Percentiles rank a stretch among this genome's conserved stretches.
Evolutionary conservation across 1,140 invertebrate genomes (phyloP).

Genomic region (Pachyrhynchus sulphureomaculatus): DNA sequence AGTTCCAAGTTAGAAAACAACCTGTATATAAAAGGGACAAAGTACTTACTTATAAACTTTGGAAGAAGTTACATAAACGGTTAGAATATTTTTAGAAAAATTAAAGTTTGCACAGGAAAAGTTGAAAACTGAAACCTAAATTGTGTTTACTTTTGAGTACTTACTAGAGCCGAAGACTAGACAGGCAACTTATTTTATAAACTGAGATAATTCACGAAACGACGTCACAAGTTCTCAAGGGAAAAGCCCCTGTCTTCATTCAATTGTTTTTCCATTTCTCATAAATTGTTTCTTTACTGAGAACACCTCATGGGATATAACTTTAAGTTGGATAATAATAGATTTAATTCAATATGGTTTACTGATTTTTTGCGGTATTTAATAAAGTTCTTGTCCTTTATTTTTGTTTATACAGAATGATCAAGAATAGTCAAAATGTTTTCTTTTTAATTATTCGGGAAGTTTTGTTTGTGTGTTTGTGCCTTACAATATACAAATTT

Average conservation of each 20-base stretch:
- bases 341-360: constrained; percentile 36
- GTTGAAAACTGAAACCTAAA: constrained; percentile 13
- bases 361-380: constrained; percentile 9
- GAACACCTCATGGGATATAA: constrained; percentile 33
- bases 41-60: too few relatives aligned
- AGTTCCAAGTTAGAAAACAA: too few relatives aligned
- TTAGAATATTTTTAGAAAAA: too few relatives aligned
- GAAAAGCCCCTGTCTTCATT: constrained; percentile 38
- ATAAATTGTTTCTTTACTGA: constrained; percentile 44
- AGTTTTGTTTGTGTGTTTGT: too few relatives aligned
- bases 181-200: constrained; percentile 9
- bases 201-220: constrained; percentile 23
- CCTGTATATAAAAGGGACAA: too few relatives aligned
- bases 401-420: too few relatives aligned
- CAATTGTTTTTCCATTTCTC: constrained; percentile 47
- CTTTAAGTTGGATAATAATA: constrained; percentile 34
- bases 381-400: too few relatives aligned
- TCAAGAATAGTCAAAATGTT: too few relatives aligned
- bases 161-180: not conserved
- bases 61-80: too few relatives aligned
- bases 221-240: constrained; percentile 32
- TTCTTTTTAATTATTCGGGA: too few relatives aligned
- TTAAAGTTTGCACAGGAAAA: too few relatives aligned
- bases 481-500: too few relatives aligned
- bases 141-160: constrained; percentile 10